phyloP scores from a whole-genome alignment of 1,140 invertebrate genomes.

The Elysia chlorotica region DNA sequence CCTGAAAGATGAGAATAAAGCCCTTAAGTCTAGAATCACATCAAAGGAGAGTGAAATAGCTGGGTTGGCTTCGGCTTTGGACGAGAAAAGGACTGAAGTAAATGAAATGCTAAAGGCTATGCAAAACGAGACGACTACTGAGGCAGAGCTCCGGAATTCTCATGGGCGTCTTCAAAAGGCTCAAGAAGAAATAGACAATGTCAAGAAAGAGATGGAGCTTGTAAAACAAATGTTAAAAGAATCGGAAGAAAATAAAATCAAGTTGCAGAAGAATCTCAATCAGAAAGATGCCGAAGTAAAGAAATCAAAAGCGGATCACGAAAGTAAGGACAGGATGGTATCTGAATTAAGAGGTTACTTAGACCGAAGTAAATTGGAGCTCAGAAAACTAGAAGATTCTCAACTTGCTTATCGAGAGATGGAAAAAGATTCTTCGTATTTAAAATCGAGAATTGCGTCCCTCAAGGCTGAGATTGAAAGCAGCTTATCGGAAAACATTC shows the following conservation, averaged over 20 bases:
- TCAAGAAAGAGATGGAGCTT: conserved; percentile 19
- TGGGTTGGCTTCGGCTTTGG: background rate
- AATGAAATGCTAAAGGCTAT: conserved; percentile 17
- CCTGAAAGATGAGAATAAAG: conserved; percentile 16
- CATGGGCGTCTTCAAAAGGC: conserved; percentile 14
- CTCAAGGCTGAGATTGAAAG: conserved; percentile 24
- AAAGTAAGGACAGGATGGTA: conserved; percentile 19
- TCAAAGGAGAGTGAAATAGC: conserved; percentile 3
- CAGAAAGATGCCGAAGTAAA: conserved; percentile 19
- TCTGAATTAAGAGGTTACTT: conserved; percentile 14
- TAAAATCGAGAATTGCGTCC: conserved; percentile 24
- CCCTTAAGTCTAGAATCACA: background rate
- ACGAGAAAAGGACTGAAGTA: conserved; percentile 21
- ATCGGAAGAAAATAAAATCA: conserved; percentile 6
- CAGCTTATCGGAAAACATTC: conserved; percentile 19
- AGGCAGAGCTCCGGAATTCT: conserved; percentile 14
- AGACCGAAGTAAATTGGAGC: conserved; percentile 5
- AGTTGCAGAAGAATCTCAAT: conserved; percentile 4
- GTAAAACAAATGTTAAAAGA: conserved; percentile 11
- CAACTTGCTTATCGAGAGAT: conserved; percentile 3
- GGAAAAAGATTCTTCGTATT: conserved; percentile 16
- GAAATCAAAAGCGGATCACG: conserved; percentile 10
- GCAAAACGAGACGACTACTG: conserved; percentile 13
- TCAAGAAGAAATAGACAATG: conserved; percentile 10
- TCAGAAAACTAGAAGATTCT: conserved; percentile 16